Base-by-base conservation (phyloP, 2,888 invertebrate species). In the Nezara viridula region DNA sequence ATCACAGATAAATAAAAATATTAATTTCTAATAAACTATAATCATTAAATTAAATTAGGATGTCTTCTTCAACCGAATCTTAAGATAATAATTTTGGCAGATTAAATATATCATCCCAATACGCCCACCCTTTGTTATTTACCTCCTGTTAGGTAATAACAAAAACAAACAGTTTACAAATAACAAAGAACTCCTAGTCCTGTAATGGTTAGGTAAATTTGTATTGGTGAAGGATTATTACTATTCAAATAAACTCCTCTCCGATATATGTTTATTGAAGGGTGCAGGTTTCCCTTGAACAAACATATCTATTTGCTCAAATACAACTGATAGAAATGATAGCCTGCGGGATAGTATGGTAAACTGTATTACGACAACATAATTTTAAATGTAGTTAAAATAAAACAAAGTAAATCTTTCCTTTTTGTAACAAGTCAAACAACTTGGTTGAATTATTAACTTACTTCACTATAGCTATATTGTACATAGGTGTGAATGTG, bases 251-350 rank as follows among this genome's bases (percentile, higher is more conserved):
- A 66, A 16, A 66, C 66, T 32, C 66, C 32, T 32, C 66, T 37
- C 6, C 60, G 60, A 60, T 60, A 60, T 32, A 66, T 66, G 32
- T 60, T 60, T 66, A 66, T 66, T 66, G 66, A 66, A 66, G 32
- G 66, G 32, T 66, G 32, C 19, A 19, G 32, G 19, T 27, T 6
- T 32, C 32, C 32, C 16, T 66, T 32, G 66, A 32, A 66, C 19
- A 66, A 66, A 66, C 32, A 16, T 21, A 7, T 66, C 16, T 66
- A 66, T 66, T 66, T 66, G 66, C 32, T 66, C 14, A 37, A 32
- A 66, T 66, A 32, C 6, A 19, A 66, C 19, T 6, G 19, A 16
- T 66, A 66, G 16, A 66, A 66, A 66, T 19, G 66, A 66, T 66
- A 66, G 6, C 66, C 5, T 66, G 19, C 19, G 32, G 14, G 32